phyloP scores from a whole-genome alignment of 92 coral and sea anemone species.

The Isaurus tuberculatus region DNA sequence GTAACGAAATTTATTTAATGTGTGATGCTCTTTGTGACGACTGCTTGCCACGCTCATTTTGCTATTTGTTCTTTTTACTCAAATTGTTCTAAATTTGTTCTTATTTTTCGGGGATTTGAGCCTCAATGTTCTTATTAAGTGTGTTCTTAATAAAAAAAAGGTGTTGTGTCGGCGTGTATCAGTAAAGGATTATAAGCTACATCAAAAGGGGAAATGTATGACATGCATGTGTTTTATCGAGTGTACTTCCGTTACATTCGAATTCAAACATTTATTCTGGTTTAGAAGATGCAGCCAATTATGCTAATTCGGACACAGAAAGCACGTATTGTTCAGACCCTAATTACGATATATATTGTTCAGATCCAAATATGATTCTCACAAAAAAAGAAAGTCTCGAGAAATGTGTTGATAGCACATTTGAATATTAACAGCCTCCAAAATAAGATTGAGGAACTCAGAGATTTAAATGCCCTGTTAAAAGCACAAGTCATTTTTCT shows the following conservation, averaged over 20 bases:
- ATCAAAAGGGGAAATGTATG: conserved; percentile 19
- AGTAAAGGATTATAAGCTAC: conserved; percentile 45
- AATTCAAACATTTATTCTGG: conserved; percentile 37
- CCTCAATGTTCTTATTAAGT: too few species aligned
- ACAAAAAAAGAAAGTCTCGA: conserved; percentile 42
- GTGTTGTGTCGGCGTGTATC: conserved; percentile 41
- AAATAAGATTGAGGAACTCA: conserved; percentile 43
- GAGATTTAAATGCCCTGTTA: conserved; percentile 17
- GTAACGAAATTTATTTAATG: too few species aligned
- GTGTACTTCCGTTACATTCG: conserved; percentile 34
- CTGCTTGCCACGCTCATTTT: too few species aligned
- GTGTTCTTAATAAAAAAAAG: too few species aligned
- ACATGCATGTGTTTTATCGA: conserved; percentile 45
- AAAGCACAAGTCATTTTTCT: conserved; percentile 51
- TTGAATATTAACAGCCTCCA: conserved; percentile 46
- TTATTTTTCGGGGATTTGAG: too few species aligned
- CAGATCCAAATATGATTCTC: conserved; percentile 51
- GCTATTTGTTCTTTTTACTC: too few species aligned
- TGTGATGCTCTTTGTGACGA: too few species aligned
- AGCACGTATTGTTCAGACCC: conserved; percentile 37
- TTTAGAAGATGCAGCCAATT: conserved; percentile 29
- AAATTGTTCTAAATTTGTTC: too few species aligned
- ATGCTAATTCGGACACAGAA: conserved; percentile 31
- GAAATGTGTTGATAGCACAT: conserved; percentile 49
- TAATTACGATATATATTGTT: conserved; percentile 38